These are phyloP conservation scores for Charina bottae DNA, from an alignment of 2,113 vertebrate species.

Conservation along the genomic window DNA sequence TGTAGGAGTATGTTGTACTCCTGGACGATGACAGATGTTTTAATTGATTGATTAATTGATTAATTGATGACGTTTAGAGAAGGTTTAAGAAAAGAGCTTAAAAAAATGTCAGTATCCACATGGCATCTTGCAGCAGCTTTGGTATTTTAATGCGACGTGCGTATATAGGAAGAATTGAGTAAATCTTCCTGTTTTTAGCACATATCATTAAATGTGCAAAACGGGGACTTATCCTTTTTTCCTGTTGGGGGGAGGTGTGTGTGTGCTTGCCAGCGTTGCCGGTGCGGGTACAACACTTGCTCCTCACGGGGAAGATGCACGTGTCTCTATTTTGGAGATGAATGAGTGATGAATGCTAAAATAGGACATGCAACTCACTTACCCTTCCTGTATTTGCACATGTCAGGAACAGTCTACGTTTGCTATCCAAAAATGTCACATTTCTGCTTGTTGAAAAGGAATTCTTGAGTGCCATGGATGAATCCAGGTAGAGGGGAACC, in stretches of 20 bases:
- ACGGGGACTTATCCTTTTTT: neutral
- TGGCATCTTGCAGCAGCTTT: neutral
- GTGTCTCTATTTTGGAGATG: neutral
- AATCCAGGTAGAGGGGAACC: neutral
- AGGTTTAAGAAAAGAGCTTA: neutral
- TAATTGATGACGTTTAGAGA: neutral
- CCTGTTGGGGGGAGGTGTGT: neutral
- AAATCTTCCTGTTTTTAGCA: neutral
- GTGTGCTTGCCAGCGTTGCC: neutral
- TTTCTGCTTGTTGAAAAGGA: neutral
- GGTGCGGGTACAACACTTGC: neutral
- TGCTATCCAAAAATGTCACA: neutral
- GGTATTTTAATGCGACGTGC: neutral
- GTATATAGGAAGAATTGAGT: neutral
- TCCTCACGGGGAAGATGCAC: neutral
- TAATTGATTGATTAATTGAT: neutral
- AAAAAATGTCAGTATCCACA: neutral
- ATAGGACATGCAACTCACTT: neutral
- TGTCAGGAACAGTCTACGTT: neutral
- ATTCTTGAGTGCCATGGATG: neutral
- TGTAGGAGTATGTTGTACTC: neutral
- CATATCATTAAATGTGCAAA: neutral
- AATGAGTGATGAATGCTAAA: neutral
- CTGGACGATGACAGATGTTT: neutral
- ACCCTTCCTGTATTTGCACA: neutral